A percentile compares a stretch with the other conserved stretches of the same genome.
Conservation (phyloP, 2,888 invertebrate species). For the Saturnia pavonia region DNA sequence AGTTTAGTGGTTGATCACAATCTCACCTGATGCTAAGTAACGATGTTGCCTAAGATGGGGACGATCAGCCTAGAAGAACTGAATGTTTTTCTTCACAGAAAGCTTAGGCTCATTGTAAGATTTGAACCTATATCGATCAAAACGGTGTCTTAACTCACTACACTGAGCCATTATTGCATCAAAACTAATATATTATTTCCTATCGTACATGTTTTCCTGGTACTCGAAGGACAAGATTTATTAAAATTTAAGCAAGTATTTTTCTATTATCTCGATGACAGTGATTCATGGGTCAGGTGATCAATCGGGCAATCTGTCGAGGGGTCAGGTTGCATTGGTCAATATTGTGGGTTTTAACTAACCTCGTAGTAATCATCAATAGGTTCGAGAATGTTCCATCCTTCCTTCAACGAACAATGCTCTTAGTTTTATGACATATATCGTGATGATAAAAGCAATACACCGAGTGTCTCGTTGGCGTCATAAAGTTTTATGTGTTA, state of each 20-base stretch:
- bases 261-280: neutral
- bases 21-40: too few species aligned
- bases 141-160: too few species aligned
- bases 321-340: neutral
- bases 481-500: slow-evolving; percentile 14
- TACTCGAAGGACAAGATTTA: too few species aligned
- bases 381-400: neutral
- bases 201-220: too few species aligned
- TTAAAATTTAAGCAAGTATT: neutral
- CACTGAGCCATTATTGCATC: too few species aligned
- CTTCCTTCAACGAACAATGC: slow-evolving; percentile 7
- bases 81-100: too few species aligned
- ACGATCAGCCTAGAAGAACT: too few species aligned
- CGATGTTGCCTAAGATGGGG: too few species aligned
- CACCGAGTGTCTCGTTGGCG: slow-evolving; percentile 1
- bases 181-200: too few species aligned
- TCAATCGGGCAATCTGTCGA: neutral
- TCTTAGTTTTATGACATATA: slow-evolving; percentile 1
- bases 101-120: too few species aligned
- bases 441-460: slow-evolving; percentile 5
- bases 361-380: neutral
- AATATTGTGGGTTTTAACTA: neutral
- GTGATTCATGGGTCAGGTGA: neutral
- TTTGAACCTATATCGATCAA: too few species aligned
- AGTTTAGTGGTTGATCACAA: too few species aligned